Evolutionary conservation across 2,888 invertebrate species (phyloP).

Genomic region (Fabriciana adippe): DNA sequence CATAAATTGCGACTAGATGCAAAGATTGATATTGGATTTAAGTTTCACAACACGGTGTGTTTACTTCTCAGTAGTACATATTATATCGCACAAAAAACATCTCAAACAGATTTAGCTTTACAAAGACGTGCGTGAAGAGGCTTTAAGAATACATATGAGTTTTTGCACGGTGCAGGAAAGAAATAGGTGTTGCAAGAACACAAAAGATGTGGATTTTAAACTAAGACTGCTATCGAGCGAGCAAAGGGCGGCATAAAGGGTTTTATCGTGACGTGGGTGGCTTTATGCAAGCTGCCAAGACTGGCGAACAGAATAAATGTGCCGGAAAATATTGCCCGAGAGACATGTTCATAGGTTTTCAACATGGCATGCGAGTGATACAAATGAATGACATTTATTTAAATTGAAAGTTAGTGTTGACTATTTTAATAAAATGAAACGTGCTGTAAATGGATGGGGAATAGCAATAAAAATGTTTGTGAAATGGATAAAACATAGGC

Average conservation of each 20-base stretch:
- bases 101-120: background rate
- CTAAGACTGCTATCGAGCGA: conserved; percentile 33
- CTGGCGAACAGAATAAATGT: conserved; percentile 40
- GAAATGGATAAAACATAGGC: no score
- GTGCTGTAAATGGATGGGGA: background rate
- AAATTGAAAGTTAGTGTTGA: no score
- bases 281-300: conserved; percentile 38
- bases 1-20: background rate
- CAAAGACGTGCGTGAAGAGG: conserved; percentile 7
- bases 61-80: background rate
- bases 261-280: conserved; percentile 36
- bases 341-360: conserved; percentile 16
- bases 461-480: background rate
- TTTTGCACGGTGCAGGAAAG: conserved; percentile 26
- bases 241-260: conserved; percentile 31
- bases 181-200: conserved; percentile 27
- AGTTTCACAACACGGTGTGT: conserved; percentile 1
- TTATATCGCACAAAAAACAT: background rate
- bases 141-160: conserved; percentile 21
- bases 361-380: conserved; percentile 7
- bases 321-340: conserved; percentile 42
- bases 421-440: background rate
- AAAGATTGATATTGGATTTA: conserved; percentile 11
- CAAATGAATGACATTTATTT: conserved; percentile 2
- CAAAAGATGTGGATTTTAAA: conserved; percentile 32